A percentile compares a stretch with the other conserved stretches of the same genome.
phyloP scores from a whole-genome alignment of 2,888 invertebrate genomes.

The Leptinotarsa tumamoca region DNA sequence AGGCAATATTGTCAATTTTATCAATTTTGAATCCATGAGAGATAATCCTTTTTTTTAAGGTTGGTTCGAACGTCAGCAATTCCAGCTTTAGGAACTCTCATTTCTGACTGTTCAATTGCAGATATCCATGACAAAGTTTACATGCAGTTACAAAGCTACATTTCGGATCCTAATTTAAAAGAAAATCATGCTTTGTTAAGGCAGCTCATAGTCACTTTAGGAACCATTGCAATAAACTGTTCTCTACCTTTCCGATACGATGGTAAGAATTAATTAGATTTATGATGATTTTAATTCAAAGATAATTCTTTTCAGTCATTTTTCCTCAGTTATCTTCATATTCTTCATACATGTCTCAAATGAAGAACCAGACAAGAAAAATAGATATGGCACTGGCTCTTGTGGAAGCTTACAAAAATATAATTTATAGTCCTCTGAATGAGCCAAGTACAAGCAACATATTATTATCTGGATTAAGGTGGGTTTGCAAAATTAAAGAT shows the following conservation, averaged over 20 bases:
- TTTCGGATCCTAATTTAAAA: conserved; percentile 62
- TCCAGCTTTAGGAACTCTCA: conserved; percentile 73
- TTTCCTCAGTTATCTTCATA: conserved; percentile 72
- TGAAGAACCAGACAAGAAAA: conserved; percentile 69
- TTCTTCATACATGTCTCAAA: conserved; percentile 70
- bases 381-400: conserved; percentile 72
- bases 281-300: neutral
- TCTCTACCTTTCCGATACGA: conserved; percentile 73
- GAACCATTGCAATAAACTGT: conserved; percentile 72
- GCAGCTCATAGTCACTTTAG: conserved; percentile 73
- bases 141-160: conserved; percentile 67
- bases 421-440: conserved; percentile 69
- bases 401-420: conserved; percentile 74
- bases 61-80: conserved; percentile 74
- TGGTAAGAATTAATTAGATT: conserved; percentile 64
- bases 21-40: too few relatives aligned
- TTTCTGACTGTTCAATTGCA: conserved; percentile 66
- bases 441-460: conserved; percentile 66
- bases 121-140: conserved; percentile 72
- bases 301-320: conserved; percentile 69
- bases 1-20: too few relatives aligned
- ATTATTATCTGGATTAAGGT: conserved; percentile 69
- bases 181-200: conserved; percentile 68
- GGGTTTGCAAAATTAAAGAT: neutral
- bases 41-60: conserved; percentile 57